Evolutionary conservation across 2,888 invertebrate genomes (phyloP).

Genomic region (Cheilosia pagana): DNA sequence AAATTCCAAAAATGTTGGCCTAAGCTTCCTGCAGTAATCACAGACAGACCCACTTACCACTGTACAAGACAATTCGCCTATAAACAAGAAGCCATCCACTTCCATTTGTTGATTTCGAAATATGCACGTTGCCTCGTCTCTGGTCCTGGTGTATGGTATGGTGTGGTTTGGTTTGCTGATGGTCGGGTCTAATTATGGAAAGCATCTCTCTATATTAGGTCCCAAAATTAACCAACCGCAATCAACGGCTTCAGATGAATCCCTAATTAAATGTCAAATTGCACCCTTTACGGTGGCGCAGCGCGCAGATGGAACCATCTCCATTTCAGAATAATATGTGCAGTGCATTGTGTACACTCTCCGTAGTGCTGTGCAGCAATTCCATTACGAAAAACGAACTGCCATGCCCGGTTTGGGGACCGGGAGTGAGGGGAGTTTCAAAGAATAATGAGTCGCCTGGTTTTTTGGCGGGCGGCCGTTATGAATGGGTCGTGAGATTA

Average conservation of each 20-base stretch:
- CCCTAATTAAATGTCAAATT: constrained; percentile 73
- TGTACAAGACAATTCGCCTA: not conserved
- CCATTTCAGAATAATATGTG: constrained; percentile 24
- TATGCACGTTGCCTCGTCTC: constrained; percentile 22
- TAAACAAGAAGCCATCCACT: not conserved
- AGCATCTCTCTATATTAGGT: constrained; percentile 63
- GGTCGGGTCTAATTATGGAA: constrained; percentile 60
- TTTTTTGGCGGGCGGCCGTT: constrained; percentile 70
- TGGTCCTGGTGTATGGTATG: not conserved
- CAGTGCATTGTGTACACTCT: constrained; percentile 42
- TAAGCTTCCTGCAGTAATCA: not conserved
- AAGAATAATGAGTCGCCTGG: constrained; percentile 74
- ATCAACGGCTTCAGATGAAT: constrained; percentile 72
- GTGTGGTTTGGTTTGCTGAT: not conserved
- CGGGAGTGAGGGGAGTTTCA: constrained; percentile 17
- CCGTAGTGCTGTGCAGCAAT: constrained; percentile 58
- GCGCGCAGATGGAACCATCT: constrained; percentile 7
- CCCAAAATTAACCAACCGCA: constrained; percentile 72
- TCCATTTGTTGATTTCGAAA: constrained; percentile 48
- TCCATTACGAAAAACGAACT: constrained; percentile 67
- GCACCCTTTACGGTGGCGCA: constrained; percentile 23
- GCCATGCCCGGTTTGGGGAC: not conserved
- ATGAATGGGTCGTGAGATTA: constrained; percentile 74
- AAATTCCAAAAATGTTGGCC: too few species aligned
- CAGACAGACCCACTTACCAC: not conserved